phyloP scores from a whole-genome alignment of 1,140 invertebrate genomes.

The Neomicropteryx cornuta region DNA sequence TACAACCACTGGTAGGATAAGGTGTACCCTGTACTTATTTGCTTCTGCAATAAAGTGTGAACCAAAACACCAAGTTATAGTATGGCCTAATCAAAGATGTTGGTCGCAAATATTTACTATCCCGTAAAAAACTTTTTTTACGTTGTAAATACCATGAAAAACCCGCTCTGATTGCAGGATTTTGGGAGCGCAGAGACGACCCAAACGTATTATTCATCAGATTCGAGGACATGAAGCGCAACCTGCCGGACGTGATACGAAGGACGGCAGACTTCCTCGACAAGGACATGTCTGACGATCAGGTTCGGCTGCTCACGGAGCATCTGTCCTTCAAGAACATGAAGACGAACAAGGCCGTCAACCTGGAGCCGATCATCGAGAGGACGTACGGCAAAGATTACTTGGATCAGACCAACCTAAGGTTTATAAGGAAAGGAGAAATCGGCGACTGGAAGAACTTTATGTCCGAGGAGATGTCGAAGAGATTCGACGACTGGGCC shows the following conservation, averaged over 20 bases:
- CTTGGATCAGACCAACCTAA: constrained; percentile 40
- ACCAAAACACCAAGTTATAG: too few relatives aligned
- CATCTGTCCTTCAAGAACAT: constrained; percentile 73
- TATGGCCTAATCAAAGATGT: too few relatives aligned
- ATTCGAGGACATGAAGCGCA: constrained; percentile 77
- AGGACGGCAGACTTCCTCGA: constrained; percentile 64
- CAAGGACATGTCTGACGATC: constrained; percentile 50
- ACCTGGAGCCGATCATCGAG: constrained; percentile 51
- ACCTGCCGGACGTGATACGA: constrained; percentile 49
- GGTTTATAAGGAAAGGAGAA: constrained; percentile 71
- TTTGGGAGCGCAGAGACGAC: constrained; percentile 60
- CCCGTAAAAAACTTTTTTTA: too few relatives aligned
- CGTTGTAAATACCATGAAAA: too few relatives aligned
- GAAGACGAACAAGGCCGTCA: constrained; percentile 68
- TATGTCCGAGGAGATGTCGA: constrained; percentile 57
- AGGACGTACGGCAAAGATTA: constrained; percentile 36
- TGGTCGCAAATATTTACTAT: too few relatives aligned
- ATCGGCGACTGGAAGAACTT: constrained; percentile 78
- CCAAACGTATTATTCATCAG: constrained; percentile 70
- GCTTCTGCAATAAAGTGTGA: too few relatives aligned
- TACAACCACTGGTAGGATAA: too few relatives aligned
- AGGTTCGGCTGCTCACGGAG: constrained; percentile 53
- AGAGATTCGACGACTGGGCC: constrained; percentile 66
- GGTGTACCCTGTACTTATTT: too few relatives aligned
- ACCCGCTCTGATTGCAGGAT: constrained; percentile 26